A percentile compares a stretch with the other conserved stretches of the same genome.
Evolutionary conservation across 2,888 invertebrate species (phyloP).

Genomic region (Steromphala cineraria): DNA sequence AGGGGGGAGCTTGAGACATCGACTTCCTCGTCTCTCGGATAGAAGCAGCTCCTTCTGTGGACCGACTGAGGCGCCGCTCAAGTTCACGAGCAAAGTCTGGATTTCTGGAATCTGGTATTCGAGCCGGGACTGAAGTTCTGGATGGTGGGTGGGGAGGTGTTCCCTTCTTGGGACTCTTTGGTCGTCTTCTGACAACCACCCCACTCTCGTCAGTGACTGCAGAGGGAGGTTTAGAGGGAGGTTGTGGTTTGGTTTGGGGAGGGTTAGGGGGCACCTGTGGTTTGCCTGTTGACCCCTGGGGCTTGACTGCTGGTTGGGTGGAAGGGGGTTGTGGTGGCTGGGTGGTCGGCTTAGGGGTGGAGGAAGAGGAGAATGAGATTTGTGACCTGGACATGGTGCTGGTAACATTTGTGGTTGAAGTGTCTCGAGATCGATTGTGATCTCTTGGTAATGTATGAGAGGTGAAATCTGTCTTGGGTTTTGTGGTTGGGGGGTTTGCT

Average conservation of each 20-base stretch:
- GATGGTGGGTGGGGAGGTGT: constrained; percentile 53
- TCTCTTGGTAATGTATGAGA: not conserved
- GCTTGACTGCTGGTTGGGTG: constrained; percentile 19
- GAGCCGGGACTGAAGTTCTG: constrained; percentile 40
- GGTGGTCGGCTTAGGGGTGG: constrained; percentile 23
- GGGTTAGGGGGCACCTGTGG: constrained; percentile 14
- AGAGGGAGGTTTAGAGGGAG: constrained; percentile 28
- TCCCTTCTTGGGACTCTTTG: constrained; percentile 64
- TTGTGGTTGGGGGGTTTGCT: not conserved
- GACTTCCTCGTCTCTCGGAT: constrained; percentile 32
- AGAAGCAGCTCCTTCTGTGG: constrained; percentile 25
- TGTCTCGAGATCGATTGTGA: not conserved
- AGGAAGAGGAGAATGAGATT: not conserved
- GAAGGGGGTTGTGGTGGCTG: constrained; percentile 25
- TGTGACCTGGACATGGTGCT: not conserved
- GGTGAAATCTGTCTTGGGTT: constrained; percentile 6
- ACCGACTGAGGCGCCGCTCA: constrained; percentile 52
- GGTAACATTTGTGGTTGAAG: not conserved
- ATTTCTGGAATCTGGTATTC: constrained; percentile 38
- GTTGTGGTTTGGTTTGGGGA: constrained; percentile 14
- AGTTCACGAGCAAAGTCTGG: constrained; percentile 60
- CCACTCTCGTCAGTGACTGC: constrained; percentile 11
- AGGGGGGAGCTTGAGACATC: constrained; percentile 42
- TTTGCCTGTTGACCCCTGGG: not conserved
- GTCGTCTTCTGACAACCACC: constrained; percentile 50